Percentiles rank a stretch among this genome's conserved stretches.
These are phyloP conservation scores for Rutilus rutilus DNA, from an alignment of 2,113 vertebrate genomes.

Conservation along the genomic window DNA sequence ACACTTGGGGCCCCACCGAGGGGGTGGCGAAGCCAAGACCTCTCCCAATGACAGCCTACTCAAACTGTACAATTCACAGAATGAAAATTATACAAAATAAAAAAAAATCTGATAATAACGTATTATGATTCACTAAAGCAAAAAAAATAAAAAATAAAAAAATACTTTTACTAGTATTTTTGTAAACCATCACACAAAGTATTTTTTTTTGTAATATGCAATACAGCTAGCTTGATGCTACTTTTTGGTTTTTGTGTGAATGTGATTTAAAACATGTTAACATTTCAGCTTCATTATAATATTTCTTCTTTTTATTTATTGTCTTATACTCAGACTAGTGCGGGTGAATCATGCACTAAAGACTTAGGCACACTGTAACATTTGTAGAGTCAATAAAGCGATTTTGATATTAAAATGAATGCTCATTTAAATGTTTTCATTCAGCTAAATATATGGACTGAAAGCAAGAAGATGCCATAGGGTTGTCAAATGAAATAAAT, in stretches of 20 bases:
- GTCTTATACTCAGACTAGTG: not conserved
- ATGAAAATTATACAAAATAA: not conserved
- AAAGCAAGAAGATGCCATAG: not conserved
- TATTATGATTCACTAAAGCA: not conserved
- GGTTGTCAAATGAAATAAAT: not conserved
- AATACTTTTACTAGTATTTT: not conserved
- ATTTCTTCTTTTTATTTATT: not conserved
- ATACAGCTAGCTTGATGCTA: not conserved
- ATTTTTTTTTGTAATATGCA: not conserved
- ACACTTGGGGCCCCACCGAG: slow-evolving; percentile 73
- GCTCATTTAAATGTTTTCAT: not conserved
- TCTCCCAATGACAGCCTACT: slow-evolving; percentile 75
- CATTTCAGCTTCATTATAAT: not conserved
- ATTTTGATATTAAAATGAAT: not conserved
- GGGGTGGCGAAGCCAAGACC: slow-evolving; percentile 70
- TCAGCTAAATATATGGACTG: not conserved
- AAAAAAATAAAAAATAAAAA: no score
- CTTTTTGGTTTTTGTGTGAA: not conserved
- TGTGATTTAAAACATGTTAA: not conserved
- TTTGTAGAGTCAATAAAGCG: not conserved
- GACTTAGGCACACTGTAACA: not conserved
- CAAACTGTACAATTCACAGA: no score
- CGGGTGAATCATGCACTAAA: no score
- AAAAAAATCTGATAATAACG: not conserved
- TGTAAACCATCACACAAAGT: not conserved